Conservation (phyloP, 1,140 invertebrate genomes). For the Eciton burchellii region DNA sequence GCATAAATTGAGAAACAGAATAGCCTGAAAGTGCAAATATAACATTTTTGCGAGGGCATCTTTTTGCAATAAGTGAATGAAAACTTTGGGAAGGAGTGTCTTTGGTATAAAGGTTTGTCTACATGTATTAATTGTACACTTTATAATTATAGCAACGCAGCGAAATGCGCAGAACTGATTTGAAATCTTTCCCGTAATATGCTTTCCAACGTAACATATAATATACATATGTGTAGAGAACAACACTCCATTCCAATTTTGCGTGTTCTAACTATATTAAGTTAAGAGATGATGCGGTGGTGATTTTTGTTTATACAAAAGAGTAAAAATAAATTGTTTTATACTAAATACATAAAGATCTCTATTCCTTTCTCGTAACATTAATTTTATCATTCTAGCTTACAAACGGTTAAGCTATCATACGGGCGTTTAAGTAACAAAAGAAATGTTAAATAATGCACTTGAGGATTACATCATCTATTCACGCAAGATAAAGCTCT, state of each 20-base stretch:
- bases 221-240: slow-evolving; percentile 33
- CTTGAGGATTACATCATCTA: too few species aligned
- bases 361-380: not conserved
- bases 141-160: slow-evolving; percentile 59
- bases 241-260: slow-evolving; percentile 68
- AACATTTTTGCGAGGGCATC: slow-evolving; percentile 46
- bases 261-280: slow-evolving; percentile 54
- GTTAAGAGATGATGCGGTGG: slow-evolving; percentile 47
- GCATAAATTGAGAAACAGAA: not conserved
- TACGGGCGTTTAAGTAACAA: not conserved
- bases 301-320: slow-evolving; percentile 67
- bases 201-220: slow-evolving; percentile 57
- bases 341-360: slow-evolving; percentile 40
- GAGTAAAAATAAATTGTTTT: slow-evolving; percentile 73
- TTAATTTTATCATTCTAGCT: not conserved
- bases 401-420: not conserved
- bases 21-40: slow-evolving; percentile 29
- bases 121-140: slow-evolving; percentile 61
- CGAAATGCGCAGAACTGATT: slow-evolving; percentile 58
- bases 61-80: slow-evolving; percentile 41
- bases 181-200: slow-evolving; percentile 37
- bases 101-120: slow-evolving; percentile 52
- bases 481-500: not conserved
- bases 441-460: too few species aligned
- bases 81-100: slow-evolving; percentile 23